phyloP scores from a whole-genome alignment of 2,113 vertebrate genomes.

The Pipa parva region DNA sequence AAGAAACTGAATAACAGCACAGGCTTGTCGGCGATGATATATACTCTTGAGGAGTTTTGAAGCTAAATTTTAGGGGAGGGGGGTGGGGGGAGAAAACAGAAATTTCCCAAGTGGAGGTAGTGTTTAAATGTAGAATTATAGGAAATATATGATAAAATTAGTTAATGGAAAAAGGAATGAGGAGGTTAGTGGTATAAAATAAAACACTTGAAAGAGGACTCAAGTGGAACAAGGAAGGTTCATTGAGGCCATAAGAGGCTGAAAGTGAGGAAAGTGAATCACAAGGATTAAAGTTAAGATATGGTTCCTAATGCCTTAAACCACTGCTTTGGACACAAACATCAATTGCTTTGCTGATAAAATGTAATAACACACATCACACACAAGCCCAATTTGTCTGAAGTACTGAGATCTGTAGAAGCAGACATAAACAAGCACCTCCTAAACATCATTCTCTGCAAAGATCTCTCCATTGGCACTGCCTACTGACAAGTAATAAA shows the following conservation, averaged over 20 bases:
- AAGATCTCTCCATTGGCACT: neutral
- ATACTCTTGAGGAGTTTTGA: neutral
- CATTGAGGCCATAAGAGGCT: slow-evolving; percentile 7
- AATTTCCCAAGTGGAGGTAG: too few species aligned
- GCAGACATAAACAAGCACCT: neutral
- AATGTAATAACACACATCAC: neutral
- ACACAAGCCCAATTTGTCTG: neutral
- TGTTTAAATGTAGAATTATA: slow-evolving; percentile 4
- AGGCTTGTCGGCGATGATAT: neutral
- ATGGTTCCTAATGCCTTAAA: slow-evolving; percentile 4
- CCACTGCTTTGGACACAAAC: neutral
- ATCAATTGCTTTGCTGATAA: slow-evolving; percentile 1
- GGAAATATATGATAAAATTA: slow-evolving; percentile 15
- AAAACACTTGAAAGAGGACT: neutral
- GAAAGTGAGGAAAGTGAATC: neutral
- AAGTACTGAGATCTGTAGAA: neutral
- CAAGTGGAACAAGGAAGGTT: slow-evolving; percentile 27
- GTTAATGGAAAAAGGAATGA: slow-evolving; percentile 19
- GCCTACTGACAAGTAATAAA: neutral
- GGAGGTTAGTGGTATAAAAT: neutral
- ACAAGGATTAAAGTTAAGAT: slow-evolving; percentile 8
- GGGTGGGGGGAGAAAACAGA: too few species aligned
- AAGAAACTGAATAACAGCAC: neutral
- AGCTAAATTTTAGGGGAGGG: neutral
- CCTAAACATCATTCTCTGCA: neutral